phyloP scores from a whole-genome alignment of 2,888 invertebrate species.

The Drosophila borealis region DNA sequence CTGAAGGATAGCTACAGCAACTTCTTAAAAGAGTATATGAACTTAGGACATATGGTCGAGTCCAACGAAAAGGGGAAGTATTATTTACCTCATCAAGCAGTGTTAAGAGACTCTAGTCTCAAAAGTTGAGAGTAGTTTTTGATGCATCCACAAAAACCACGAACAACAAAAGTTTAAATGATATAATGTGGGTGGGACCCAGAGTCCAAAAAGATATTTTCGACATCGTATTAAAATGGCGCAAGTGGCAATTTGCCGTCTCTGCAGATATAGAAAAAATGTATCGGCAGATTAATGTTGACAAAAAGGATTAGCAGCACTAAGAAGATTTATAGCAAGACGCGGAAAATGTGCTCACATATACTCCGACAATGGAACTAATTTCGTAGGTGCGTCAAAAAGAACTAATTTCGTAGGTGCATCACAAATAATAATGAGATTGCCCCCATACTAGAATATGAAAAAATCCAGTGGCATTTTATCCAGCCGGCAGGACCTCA shows the following conservation, averaged over 20 bases:
- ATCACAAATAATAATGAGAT: too few species aligned
- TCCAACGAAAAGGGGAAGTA: background rate
- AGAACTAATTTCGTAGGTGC: too few species aligned
- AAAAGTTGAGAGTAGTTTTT: background rate
- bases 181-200: background rate
- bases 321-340: too few species aligned
- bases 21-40: too few species aligned
- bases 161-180: background rate
- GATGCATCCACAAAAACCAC: background rate
- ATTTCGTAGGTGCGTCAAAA: too few species aligned
- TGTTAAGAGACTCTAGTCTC: background rate
- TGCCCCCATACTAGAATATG: too few species aligned
- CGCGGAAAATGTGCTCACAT: too few species aligned
- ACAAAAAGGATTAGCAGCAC: background rate
- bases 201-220: background rate
- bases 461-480: too few species aligned
- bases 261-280: background rate
- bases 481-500: too few species aligned
- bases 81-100: background rate
- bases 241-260: background rate
- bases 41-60: background rate
- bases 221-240: background rate
- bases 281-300: background rate
- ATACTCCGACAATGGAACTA: too few species aligned
- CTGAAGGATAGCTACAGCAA: too few species aligned